Base-by-base conservation (phyloP, 1,140 invertebrate species). In the Ips nitidus region DNA sequence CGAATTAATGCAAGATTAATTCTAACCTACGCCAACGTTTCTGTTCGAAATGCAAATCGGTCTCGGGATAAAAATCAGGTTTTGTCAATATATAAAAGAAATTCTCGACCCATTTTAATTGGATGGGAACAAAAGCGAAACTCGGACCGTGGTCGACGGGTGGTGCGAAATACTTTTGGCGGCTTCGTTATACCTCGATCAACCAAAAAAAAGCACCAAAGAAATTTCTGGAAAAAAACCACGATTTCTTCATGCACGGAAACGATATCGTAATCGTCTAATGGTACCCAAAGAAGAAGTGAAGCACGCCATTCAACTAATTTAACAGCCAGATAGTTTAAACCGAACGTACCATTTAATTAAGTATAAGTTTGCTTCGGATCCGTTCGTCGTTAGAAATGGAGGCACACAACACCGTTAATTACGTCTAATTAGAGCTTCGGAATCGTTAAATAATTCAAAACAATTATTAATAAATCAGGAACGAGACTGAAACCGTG, bases 381-480 rank as follows among this genome's bases (percentile, higher is more conserved):
- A 68, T 40, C 8, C 52, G 63, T 56, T 50, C 55, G n/a, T 59
- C 43, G 37, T 59, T 58, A 67, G 58, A 69, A 70, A 63, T 45
- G 62, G 47, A 67, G 64, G 67, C 63, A 66, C 68, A 64, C 22
- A 22, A 22, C 22, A 52, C 60, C 43, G 63, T 73, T 70, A 73
- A 70, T 66, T 73, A 70, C 59, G 45, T 63, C 63, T 73, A 73
- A 73, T 73, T 67, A 66, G 64, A 69, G 42, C 45, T 59, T 39
- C 7, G 43, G 50, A 56, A 59, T 75, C 71, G 67, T 72, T 71
- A 74, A 71, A 72, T 75, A 74, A 74, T 71, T 71, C 71, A 72
- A 71, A 72, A 73, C 72, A 75, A 73, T 74, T 74, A 73, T 73
- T 73, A 74, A 74, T 74, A 73, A 73, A 75, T 74, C 72, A 73